Conservation (phyloP, 1,140 invertebrate genomes). For the Hyposmocoma kahamanoa region DNA sequence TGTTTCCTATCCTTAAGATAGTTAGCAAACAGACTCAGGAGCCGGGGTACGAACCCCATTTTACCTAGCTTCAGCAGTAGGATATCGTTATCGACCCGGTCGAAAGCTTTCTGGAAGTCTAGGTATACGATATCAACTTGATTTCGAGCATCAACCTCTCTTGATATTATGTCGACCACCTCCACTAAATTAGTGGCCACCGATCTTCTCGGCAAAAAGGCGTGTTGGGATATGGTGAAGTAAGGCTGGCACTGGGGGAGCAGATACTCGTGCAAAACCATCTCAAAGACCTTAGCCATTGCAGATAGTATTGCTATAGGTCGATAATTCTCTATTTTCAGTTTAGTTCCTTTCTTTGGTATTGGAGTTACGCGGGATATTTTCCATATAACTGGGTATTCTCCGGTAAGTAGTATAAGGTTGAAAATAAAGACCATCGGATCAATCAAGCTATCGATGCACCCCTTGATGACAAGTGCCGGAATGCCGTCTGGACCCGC, state of each 20-base stretch:
- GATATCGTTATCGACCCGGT: background rate
- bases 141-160: background rate
- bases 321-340: background rate
- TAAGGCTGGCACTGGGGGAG: constrained; percentile 1
- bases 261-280: background rate
- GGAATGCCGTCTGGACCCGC: background rate
- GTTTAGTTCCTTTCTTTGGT: background rate
- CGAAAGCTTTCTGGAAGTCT: background rate
- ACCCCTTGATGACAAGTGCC: background rate
- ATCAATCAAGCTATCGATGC: background rate
- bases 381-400: background rate
- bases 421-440: background rate
- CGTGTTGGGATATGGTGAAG: background rate
- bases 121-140: background rate
- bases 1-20: background rate
- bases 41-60: background rate
- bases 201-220: background rate
- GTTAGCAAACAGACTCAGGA: background rate
- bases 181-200: background rate
- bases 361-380: background rate
- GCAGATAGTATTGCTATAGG: background rate
- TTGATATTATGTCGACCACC: background rate
- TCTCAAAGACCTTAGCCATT: background rate
- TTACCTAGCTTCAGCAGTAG: background rate
- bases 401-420: background rate